Conservation (phyloP, 1,140 invertebrate genomes). For the Liolophura sinensis region DNA sequence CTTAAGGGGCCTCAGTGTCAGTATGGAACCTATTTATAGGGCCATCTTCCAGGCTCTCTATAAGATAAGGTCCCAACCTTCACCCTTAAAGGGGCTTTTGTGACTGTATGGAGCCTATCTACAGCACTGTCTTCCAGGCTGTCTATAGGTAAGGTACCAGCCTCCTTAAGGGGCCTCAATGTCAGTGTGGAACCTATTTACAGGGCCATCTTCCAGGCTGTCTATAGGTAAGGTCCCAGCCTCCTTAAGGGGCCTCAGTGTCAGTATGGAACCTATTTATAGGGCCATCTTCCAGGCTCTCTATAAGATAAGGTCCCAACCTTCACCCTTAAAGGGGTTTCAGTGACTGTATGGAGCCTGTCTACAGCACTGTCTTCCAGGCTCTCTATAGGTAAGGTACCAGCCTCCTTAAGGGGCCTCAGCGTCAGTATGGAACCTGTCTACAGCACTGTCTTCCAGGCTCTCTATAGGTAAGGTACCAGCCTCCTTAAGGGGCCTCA, state of each 20-base stretch:
- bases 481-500: too few relatives aligned
- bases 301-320: conserved; percentile 48
- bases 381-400: conserved; percentile 52
- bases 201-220: conserved; percentile 52
- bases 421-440: conserved; percentile 54
- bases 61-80: too few relatives aligned
- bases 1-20: too few relatives aligned
- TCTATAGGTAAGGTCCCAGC: conserved; percentile 55
- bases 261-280: conserved; percentile 55
- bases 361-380: conserved; percentile 56
- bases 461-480: conserved; percentile 54
- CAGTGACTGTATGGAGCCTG: conserved; percentile 52
- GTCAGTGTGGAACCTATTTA: conserved; percentile 56
- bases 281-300: conserved; percentile 55
- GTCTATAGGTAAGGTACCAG: conserved; percentile 52
- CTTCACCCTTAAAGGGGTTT: too few relatives aligned
- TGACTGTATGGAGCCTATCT: too few relatives aligned
- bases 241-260: too few relatives aligned
- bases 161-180: too few relatives aligned
- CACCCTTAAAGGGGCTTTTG: too few relatives aligned
- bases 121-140: conserved; percentile 54
- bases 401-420: too few relatives aligned
- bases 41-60: conserved; percentile 55
- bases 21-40: conserved; percentile 55
- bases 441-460: conserved; percentile 55